Conservation (phyloP, 2,888 invertebrate genomes). For the Meiosimyza platycephala region DNA sequence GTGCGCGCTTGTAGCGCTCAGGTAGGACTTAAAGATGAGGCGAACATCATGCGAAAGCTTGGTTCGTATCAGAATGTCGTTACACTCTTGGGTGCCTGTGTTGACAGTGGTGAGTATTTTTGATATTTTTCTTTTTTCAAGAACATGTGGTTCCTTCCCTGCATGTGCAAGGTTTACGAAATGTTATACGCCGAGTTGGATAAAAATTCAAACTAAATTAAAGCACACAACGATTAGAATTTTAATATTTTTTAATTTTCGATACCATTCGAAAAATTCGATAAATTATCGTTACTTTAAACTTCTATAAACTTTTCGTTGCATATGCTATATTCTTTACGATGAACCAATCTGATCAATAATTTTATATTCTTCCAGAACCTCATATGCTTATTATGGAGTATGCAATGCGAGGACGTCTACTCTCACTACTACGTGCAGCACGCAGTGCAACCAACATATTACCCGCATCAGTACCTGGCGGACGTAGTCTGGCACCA, state of each 20-base stretch:
- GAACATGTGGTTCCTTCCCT: background rate
- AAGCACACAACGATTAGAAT: too few relatives aligned
- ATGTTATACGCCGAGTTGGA: too few relatives aligned
- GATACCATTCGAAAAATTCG: too few relatives aligned
- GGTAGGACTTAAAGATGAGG: constrained; percentile 81
- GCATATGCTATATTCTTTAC: too few relatives aligned
- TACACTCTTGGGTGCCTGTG: constrained; percentile 83
- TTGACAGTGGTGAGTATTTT: constrained; percentile 76
- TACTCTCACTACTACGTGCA: constrained; percentile 79
- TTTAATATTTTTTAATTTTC: too few relatives aligned
- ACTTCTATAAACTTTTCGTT: too few relatives aligned
- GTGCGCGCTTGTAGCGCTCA: constrained; percentile 83
- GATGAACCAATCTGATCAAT: too few relatives aligned
- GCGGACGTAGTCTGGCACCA: constrained; percentile 64
- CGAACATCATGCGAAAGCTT: constrained; percentile 86
- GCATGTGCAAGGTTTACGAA: too few relatives aligned
- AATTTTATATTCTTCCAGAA: constrained; percentile 71
- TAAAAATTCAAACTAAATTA: too few relatives aligned
- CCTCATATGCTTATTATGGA: constrained; percentile 87
- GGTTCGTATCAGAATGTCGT: constrained; percentile 87
- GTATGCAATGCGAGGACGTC: constrained; percentile 86
- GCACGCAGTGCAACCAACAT: constrained; percentile 66
- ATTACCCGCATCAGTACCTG: constrained; percentile 68
- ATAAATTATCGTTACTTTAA: too few relatives aligned
- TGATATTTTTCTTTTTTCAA: background rate